Percentiles rank a stretch among this genome's conserved stretches.
Evolutionary conservation across 2,888 invertebrate genomes (phyloP).

Genomic region (Pharmacophagus antenor): DNA sequence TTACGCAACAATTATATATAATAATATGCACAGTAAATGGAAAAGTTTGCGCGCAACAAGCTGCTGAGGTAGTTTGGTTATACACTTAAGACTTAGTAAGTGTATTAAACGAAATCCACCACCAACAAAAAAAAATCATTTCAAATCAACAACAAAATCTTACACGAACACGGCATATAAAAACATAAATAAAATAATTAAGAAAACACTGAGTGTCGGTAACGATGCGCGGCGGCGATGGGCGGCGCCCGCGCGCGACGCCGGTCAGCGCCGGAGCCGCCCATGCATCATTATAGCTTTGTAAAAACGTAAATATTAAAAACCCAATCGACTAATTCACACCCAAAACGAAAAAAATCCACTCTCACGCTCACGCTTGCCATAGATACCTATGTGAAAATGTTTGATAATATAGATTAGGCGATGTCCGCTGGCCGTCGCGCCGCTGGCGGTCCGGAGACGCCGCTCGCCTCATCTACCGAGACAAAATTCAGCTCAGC

Average conservation of each 20-base stretch:
- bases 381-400: conserved; percentile 82
- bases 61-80: conserved; percentile 42
- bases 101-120: conserved; percentile 81
- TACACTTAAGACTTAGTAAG: conserved; percentile 56
- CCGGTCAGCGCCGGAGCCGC: conserved; percentile 64
- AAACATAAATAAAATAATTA: conserved; percentile 58
- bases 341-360: conserved; percentile 81
- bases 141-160: conserved; percentile 64
- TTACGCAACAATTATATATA: too few relatives aligned
- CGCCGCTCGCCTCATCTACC: conserved; percentile 79
- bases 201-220: conserved; percentile 77
- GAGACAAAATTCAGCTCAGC: conserved; percentile 79
- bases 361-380: conserved; percentile 82
- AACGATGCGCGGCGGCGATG: conserved; percentile 74
- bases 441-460: conserved; percentile 70
- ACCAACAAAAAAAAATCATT: conserved; percentile 80
- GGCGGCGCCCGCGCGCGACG: conserved; percentile 65
- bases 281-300: conserved; percentile 73
- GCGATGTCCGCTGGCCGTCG: conserved; percentile 74
- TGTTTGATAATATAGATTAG: conserved; percentile 78
- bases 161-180: conserved; percentile 81
- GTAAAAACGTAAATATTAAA: conserved; percentile 78
- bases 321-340: conserved; percentile 82
- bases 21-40: conserved; percentile 3
- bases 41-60: conserved; percentile 40